A percentile compares a stretch with the other conserved stretches of the same genome.
phyloP scores from a whole-genome alignment of 1,140 invertebrate genomes.

The Bombus consobrinus region DNA sequence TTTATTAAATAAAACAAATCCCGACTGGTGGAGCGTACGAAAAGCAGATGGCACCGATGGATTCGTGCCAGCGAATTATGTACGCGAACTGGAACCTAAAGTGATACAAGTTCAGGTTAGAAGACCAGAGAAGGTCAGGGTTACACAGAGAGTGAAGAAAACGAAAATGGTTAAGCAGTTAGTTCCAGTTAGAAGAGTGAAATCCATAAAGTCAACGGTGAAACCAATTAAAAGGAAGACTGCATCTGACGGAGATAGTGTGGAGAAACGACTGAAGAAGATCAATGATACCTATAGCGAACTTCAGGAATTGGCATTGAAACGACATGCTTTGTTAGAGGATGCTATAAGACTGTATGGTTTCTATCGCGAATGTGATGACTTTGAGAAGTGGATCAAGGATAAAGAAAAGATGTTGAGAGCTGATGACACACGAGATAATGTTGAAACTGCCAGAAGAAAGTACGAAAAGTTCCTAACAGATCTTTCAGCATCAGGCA shows the following conservation, averaged over 20 bases:
- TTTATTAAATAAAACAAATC: constrained; percentile 96
- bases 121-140: constrained; percentile 91
- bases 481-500: constrained; percentile 95
- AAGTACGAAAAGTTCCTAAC: constrained; percentile 99
- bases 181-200: constrained; percentile 87
- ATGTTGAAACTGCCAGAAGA: constrained; percentile 96
- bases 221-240: constrained; percentile 83
- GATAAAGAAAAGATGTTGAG: constrained; percentile 96
- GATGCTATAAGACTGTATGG: constrained; percentile 96
- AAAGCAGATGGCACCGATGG: constrained; percentile 96
- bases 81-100: constrained; percentile 95
- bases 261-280: constrained; percentile 91
- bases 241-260: constrained; percentile 88
- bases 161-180: constrained; percentile 94
- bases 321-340: constrained; percentile 92
- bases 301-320: constrained; percentile 90
- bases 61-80: constrained; percentile 99
- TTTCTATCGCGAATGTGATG: constrained; percentile 98
- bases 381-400: constrained; percentile 98
- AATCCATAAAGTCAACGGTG: constrained; percentile 82
- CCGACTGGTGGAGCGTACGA: constrained; percentile 99
- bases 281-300: constrained; percentile 92
- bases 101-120: constrained; percentile 92
- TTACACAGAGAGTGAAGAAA: constrained; percentile 93
- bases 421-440: constrained; percentile 92